These are phyloP conservation scores for Azemiops feae DNA, from an alignment of 2,113 vertebrate species.

Conservation along the genomic window DNA sequence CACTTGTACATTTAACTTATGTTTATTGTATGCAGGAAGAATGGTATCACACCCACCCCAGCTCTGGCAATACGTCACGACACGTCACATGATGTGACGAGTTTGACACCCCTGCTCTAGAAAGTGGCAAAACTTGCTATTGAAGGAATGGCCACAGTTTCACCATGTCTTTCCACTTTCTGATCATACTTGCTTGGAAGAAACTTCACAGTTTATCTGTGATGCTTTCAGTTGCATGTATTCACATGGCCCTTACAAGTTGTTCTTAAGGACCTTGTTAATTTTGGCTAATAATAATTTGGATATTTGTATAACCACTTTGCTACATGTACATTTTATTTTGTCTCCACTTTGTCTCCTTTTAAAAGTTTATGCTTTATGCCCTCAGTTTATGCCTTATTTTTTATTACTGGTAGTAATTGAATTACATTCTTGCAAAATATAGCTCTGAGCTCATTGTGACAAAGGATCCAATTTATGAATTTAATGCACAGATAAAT, in stretches of 20 bases:
- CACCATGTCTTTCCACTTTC: neutral
- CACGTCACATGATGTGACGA: too few relatives aligned
- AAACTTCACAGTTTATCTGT: neutral
- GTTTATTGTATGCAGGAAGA: neutral
- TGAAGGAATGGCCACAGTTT: neutral
- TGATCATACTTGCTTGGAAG: neutral
- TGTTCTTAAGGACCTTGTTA: neutral
- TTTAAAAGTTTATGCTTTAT: neutral
- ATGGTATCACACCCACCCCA: too few relatives aligned
- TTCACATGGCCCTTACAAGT: neutral
- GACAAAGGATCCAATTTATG: neutral
- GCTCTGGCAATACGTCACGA: too few relatives aligned
- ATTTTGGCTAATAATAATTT: neutral
- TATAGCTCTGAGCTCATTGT: neutral
- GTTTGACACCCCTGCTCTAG: neutral
- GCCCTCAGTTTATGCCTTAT: neutral
- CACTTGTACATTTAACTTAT: neutral
- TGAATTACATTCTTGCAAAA: neutral
- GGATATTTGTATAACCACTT: neutral
- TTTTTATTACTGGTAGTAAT: neutral
- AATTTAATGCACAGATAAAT: neutral
- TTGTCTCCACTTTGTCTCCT: neutral
- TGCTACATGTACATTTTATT: neutral
- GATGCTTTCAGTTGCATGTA: neutral
- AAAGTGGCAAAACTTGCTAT: neutral